Evolutionary conservation across 2,797 vertebrate species (phyloP), one percentile per base, ranked within the genome.

Genomic region (Megalops cyprinoides): DNA sequence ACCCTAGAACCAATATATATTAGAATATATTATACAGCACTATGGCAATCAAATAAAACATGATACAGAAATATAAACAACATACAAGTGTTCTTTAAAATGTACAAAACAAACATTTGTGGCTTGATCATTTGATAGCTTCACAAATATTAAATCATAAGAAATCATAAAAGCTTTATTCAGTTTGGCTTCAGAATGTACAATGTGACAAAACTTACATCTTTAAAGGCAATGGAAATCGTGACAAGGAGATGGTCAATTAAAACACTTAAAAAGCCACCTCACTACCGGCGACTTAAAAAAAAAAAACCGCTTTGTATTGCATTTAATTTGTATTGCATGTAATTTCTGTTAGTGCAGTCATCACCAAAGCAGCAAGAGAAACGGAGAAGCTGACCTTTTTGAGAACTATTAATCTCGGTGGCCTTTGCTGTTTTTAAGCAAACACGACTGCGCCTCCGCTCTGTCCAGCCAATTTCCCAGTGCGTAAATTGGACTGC

Each of bases 401-500:
- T 96, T 96, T 96, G 95, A 94, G 93, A 94, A 93, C 94, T 94
- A 96, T 95, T 97, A 96, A 94, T 95, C 92, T 92, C 93, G 92
- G 92, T 89, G 93, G 93, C 88, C 93, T 93, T 90, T 94, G 92
- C 92, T 90, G 93, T 92, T 97, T 96, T 97, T 96, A 97, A 97
- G 95, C 93, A 97, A 97, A 96, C 96, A 96, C 89, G 89, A 94
- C 89, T 91, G 92, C 91, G 92, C 93, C 93, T 95, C 93, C 86
- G 92, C 93, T 55, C 92, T 96, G 95, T 96, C 94, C 93, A 94
- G 95, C 94, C 95, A 96, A 96, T 96, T 96, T 97, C 94, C 93
- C 94, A 95, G 93, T 90, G 93, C 93, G 94, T 96, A 96, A 97
- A 97, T 96, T 97, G 95, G 94, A 95, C 91, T 91, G 94, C 93